A percentile compares a stretch with the other conserved stretches of the same genome.
These are phyloP conservation scores for Caranx ignobilis DNA, from an alignment of 2,113 vertebrate species.

Conservation along the genomic window DNA sequence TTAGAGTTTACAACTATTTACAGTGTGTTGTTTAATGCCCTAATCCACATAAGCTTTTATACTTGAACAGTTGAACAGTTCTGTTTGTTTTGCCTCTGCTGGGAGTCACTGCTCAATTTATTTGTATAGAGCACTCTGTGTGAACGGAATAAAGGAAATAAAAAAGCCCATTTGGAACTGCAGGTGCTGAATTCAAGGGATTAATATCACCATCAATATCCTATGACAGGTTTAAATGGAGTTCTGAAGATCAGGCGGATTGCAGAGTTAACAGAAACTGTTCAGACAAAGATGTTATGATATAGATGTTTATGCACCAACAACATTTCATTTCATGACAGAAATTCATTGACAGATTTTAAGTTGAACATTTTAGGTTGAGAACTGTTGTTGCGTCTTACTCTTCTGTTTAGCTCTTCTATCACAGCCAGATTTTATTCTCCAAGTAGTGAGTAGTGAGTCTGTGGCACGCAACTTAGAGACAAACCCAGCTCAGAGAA, in stretches of 20 bases:
- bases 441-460: no score
- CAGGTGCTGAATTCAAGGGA: neutral
- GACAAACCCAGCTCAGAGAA: neutral
- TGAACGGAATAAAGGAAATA: neutral
- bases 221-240: neutral
- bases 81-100: constrained; percentile 44
- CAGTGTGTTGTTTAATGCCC: constrained; percentile 21
- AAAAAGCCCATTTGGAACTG: constrained; percentile 1
- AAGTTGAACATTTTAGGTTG: no score
- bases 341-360: no score
- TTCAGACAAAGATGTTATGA: neutral
- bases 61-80: constrained; percentile 25
- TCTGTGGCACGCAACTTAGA: no score
- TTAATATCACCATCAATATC: neutral
- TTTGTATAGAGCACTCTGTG: constrained; percentile 3
- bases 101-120: constrained; percentile 34
- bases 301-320: no score
- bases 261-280: neutral
- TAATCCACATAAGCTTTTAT: constrained; percentile 39
- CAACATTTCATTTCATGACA: no score
- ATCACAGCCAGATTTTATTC: no score
- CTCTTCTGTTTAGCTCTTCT: no score
- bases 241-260: neutral
- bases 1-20: constrained; percentile 45
- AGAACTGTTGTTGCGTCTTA: no score